Evolutionary conservation across 2,888 invertebrate species (phyloP), one percentile per base, ranked within the genome.

Genomic region (Nymphalis urticae): DNA sequence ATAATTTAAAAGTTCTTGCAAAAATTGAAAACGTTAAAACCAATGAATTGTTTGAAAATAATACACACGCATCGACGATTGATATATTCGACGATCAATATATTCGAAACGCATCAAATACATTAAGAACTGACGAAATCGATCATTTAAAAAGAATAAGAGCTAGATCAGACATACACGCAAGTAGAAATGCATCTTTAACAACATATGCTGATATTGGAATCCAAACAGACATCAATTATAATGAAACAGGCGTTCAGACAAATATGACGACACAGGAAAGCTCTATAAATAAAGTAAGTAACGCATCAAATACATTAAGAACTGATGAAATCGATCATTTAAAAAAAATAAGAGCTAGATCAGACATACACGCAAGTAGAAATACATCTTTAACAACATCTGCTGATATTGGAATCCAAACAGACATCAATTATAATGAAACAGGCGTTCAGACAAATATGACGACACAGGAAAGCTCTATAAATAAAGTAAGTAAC

Each of bases 91-190:
- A n/a, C n/a, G n/a, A 2, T 42, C 42, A 42, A 13, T 2, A 42
- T 13, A 42, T 13, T 17, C 62, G 61, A 24, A 0, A 54, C 21
- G 53, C 64, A 58, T 50, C 48, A 0, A 66, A 66, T 36, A 36
- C 24, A 6, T 61, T 71, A 16, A 71, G 59, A 58, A 8, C 7
- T 32, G 62, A 70, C 59, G 72, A 72, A 13, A 61, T 47, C 51
- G 64, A 62, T 13, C 66, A 68, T 64, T 62, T 70, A 54, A 48
- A 66, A 5, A 62, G 50, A 61, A 72, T 72, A 50, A 50, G 66
- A 62, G 51, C 27, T 36, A 68, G 68, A 56, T 50, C 36, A 8
- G 24, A 50, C 19, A n/a, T 4, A 13, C 24, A 48, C 17, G 8
- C 50, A 27, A 48, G 17, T n/a, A 8, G 10, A 9, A 48, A 59